Conservation (phyloP, 2,888 invertebrate genomes). For the Oeneis ivallda region DNA sequence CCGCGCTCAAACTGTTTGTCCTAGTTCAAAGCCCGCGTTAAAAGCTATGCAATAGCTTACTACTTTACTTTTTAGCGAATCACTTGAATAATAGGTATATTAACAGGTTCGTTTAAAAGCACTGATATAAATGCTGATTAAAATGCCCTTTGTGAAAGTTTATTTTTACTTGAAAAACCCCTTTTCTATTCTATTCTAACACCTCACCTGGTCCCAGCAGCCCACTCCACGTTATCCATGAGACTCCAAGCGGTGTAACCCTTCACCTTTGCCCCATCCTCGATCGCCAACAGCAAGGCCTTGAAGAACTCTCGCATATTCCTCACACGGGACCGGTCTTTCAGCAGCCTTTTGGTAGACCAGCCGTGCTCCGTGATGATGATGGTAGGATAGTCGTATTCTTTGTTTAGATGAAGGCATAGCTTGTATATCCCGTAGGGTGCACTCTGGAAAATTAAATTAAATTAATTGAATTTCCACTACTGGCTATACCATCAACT, state of each 20-base stretch:
- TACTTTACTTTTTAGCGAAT: too few relatives aligned
- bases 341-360: constrained; percentile 65
- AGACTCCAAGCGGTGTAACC: constrained; percentile 85
- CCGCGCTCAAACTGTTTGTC: too few relatives aligned
- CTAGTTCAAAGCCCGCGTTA: too few relatives aligned
- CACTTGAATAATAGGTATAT: too few relatives aligned
- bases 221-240: constrained; percentile 86
- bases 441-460: constrained; percentile 54
- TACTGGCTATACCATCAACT: too few relatives aligned
- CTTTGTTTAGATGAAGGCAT: constrained; percentile 56
- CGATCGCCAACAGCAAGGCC: constrained; percentile 72
- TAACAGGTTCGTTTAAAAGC: too few relatives aligned
- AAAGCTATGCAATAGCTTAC: too few relatives aligned
- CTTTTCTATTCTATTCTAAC: too few relatives aligned
- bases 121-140: too few relatives aligned
- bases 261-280: constrained; percentile 70
- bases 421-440: constrained; percentile 68
- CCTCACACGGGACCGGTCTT: constrained; percentile 68
- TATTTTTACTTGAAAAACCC: too few relatives aligned
- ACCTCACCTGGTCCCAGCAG: constrained; percentile 74
- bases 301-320: constrained; percentile 67
- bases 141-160: too few relatives aligned
- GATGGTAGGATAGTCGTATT: constrained; percentile 58
- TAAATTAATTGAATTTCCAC: too few relatives aligned
- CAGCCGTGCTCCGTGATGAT: constrained; percentile 83